Conservation (phyloP, 2,888 invertebrate genomes). For the Drepana falcataria region DNA sequence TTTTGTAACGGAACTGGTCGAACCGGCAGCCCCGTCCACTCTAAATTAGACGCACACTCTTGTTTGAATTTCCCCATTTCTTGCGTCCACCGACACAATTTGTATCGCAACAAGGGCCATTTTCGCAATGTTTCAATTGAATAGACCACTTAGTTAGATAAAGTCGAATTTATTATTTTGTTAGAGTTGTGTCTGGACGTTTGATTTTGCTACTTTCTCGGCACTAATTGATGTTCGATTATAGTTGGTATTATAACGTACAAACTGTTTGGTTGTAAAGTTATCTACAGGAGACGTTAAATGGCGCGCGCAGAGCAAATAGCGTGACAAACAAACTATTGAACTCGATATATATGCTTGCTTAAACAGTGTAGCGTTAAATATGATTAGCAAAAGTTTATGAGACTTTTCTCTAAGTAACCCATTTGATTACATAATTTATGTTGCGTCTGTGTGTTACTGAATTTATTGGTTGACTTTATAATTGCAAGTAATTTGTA, state of each 20-base stretch:
- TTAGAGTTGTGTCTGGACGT: slow-evolving; percentile 30
- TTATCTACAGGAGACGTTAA: not conserved
- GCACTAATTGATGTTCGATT: slow-evolving; percentile 19
- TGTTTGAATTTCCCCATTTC: slow-evolving; percentile 57
- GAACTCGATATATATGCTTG: too few relatives aligned
- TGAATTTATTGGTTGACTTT: too few relatives aligned
- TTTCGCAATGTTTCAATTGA: slow-evolving; percentile 68
- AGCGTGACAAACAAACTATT: too few relatives aligned
- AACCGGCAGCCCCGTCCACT: slow-evolving; percentile 42
- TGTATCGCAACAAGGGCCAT: slow-evolving; percentile 58
- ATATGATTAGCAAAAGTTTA: too few relatives aligned
- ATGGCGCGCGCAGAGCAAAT: not conserved
- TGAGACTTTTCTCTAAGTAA: too few relatives aligned
- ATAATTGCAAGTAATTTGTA: too few relatives aligned
- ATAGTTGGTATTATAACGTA: not conserved
- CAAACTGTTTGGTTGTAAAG: not conserved
- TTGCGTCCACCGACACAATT: slow-evolving; percentile 51
- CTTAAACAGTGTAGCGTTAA: too few relatives aligned
- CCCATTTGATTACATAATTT: too few relatives aligned
- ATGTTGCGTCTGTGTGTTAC: too few relatives aligned
- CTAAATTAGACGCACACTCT: slow-evolving; percentile 53
- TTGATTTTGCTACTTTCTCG: slow-evolving; percentile 23
- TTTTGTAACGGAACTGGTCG: slow-evolving; percentile 61
- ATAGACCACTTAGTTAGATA: slow-evolving; percentile 47
- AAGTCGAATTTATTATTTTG: slow-evolving; percentile 48